These are phyloP conservation scores for Apolygus lucorum DNA, from an alignment of 1,140 invertebrate species.

Conservation along the genomic window DNA sequence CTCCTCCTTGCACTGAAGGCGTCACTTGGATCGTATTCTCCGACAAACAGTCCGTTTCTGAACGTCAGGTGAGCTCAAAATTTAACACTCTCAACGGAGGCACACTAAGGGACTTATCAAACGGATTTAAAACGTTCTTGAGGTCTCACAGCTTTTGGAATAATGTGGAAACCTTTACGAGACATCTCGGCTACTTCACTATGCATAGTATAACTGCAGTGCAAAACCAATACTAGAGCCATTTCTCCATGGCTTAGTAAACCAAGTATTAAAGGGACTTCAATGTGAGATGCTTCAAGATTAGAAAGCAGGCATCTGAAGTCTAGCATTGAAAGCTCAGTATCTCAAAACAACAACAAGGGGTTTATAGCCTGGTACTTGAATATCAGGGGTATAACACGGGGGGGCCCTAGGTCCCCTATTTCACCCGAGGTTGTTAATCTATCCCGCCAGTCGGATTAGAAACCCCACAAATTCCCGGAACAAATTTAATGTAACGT, in stretches of 20 bases:
- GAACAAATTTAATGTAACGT: too few species aligned
- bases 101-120: neutral
- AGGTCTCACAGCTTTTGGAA: neutral
- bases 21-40: slow-evolving; percentile 97
- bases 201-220: neutral
- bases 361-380: too few species aligned
- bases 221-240: neutral
- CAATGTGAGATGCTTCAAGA: too few species aligned
- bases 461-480: too few species aligned
- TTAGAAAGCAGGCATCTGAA: too few species aligned
- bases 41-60: slow-evolving; percentile 76
- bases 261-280: too few species aligned
- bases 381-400: too few species aligned
- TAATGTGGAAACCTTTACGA: neutral
- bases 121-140: neutral
- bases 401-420: too few species aligned
- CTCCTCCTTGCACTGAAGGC: slow-evolving; percentile 91
- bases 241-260: neutral
- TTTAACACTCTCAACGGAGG: neutral
- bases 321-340: too few species aligned
- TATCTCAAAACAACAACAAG: too few species aligned
- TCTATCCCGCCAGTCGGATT: too few species aligned
- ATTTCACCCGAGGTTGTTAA: too few species aligned
- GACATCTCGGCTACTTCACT: neutral
- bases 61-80: slow-evolving; percentile 59